These are phyloP conservation scores for Cepaea hortensis DNA, from an alignment of 2,888 invertebrate species.

Conservation along the genomic window DNA sequence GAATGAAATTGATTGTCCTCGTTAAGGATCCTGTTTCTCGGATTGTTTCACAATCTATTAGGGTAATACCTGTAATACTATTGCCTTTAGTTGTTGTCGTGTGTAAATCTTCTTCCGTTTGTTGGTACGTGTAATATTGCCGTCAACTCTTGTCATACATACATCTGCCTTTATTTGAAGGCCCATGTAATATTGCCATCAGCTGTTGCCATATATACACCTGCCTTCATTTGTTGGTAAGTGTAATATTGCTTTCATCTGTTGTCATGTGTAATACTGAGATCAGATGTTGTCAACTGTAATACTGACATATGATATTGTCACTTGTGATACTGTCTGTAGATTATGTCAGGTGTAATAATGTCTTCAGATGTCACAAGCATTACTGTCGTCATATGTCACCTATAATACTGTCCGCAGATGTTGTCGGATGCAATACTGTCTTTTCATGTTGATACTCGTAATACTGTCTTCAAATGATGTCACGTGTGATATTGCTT, in stretches of 20 bases:
- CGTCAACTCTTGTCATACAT: not conserved
- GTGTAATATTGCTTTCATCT: not conserved
- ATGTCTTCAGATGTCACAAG: too few species aligned
- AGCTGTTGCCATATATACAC: too few species aligned
- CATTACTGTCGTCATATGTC: too few species aligned
- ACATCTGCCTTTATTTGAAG: not conserved
- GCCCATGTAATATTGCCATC: too few species aligned
- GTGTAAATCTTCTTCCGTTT: not conserved
- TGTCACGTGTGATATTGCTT: too few species aligned
- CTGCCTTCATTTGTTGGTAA: not conserved
- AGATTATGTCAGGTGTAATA: too few species aligned
- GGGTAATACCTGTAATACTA: not conserved
- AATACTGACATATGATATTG: too few species aligned
- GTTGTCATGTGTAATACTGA: not conserved
- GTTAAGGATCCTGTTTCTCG: conserved; percentile 32
- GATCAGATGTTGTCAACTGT: not conserved
- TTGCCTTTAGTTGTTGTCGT: not conserved
- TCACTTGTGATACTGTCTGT: too few species aligned
- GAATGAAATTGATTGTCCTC: conserved; percentile 35
- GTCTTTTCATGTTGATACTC: too few species aligned
- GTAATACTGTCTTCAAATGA: too few species aligned
- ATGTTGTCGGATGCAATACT: too few species aligned
- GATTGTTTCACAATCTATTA: conserved; percentile 8
- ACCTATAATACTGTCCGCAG: too few species aligned
- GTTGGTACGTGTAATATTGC: not conserved